phyloP scores from a whole-genome alignment of 2,888 invertebrate genomes.

The Lapara coniferarum region DNA sequence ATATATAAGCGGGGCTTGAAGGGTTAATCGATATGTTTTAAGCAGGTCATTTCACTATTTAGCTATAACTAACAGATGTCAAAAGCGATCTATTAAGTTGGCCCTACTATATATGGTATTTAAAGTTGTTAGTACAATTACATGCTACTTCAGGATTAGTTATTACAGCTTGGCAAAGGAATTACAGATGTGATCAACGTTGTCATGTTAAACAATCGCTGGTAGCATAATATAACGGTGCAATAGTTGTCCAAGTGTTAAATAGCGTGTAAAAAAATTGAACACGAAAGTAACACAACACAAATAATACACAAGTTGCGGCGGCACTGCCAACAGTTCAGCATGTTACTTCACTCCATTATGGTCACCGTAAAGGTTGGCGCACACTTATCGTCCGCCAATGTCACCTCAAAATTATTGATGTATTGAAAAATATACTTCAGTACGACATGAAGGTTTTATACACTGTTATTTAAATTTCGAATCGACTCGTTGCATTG shows the following conservation, averaged over 20 bases:
- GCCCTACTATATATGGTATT: too few species aligned
- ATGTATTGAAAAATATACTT: too few species aligned
- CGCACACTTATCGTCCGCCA: too few species aligned
- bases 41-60: too few species aligned
- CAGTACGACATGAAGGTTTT: too few species aligned
- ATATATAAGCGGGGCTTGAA: too few species aligned
- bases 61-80: too few species aligned
- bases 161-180: not conserved
- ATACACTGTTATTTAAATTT: too few species aligned
- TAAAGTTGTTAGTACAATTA: not conserved
- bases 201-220: not conserved
- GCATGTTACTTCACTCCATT: conserved; percentile 17
- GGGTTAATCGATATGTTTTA: too few species aligned
- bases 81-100: too few species aligned
- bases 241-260: not conserved
- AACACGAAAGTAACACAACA: not conserved
- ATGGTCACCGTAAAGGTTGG: not conserved
- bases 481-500: too few species aligned
- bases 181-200: not conserved
- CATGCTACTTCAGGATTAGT: not conserved
- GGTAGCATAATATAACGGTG: not conserved
- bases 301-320: conserved; percentile 1
- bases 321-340: not conserved
- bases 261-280: conserved; percentile 2
- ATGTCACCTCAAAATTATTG: too few species aligned